A percentile compares a stretch with the other conserved stretches of the same genome.
These are phyloP conservation scores for Todiramphus chloris DNA, from an alignment of 2,113 vertebrate genomes.

Conservation along the genomic window DNA sequence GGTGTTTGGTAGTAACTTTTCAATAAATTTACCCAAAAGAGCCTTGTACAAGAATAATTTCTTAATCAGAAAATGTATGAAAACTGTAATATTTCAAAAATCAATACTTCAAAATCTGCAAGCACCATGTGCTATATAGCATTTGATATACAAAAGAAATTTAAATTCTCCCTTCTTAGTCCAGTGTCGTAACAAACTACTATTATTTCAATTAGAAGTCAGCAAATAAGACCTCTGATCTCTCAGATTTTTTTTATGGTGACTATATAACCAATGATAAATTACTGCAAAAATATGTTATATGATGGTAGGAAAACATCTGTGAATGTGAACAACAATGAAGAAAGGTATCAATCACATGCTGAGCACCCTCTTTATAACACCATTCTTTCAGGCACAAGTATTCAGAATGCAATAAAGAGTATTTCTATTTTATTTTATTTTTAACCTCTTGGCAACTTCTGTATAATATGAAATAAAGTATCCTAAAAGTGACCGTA, in stretches of 20 bases:
- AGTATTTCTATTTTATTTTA: not conserved
- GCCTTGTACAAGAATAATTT: not conserved
- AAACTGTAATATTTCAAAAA: not conserved
- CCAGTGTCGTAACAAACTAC: not conserved
- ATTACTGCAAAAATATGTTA: slow-evolving; percentile 71
- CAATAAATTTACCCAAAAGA: not conserved
- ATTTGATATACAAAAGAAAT: not conserved
- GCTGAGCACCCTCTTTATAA: slow-evolving; percentile 83
- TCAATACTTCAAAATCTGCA: not conserved
- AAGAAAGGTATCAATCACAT: slow-evolving; percentile 69
- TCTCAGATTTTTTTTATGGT: not conserved
- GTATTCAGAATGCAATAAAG: slow-evolving; percentile 43
- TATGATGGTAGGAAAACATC: slow-evolving; percentile 70
- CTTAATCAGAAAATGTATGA: not conserved
- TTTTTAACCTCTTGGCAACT: slow-evolving; percentile 39
- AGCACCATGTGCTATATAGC: not conserved
- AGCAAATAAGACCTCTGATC: not conserved
- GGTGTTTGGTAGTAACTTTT: not conserved
- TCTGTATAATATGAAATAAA: not conserved
- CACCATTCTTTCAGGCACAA: slow-evolving; percentile 63
- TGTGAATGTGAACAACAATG: slow-evolving; percentile 74
- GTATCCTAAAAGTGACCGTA: slow-evolving; percentile 15
- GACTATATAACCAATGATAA: slow-evolving; percentile 52
- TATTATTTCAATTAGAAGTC: not conserved
- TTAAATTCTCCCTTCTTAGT: not conserved